Evolutionary conservation across 2,888 invertebrate species (phyloP).

Genomic region (Aplocera efformata): DNA sequence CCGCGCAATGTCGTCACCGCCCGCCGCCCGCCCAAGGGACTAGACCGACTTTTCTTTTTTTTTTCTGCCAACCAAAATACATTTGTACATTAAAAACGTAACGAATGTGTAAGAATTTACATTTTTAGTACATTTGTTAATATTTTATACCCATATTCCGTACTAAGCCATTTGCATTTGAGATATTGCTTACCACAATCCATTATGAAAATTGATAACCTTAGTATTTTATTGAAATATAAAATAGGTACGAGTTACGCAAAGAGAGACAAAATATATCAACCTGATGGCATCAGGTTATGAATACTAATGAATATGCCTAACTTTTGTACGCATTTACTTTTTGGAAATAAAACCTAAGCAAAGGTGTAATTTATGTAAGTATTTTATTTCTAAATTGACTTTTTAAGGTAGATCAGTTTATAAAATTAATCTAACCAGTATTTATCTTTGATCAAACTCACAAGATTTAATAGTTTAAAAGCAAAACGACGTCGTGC

Average conservation of each 20-base stretch:
- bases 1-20: conserved; percentile 20
- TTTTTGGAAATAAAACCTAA: too few relatives aligned
- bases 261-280: conserved; percentile 10
- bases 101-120: conserved; percentile 25
- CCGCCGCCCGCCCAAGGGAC: conserved; percentile 24
- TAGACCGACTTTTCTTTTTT: conserved; percentile 28
- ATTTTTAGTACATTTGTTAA: conserved; percentile 23
- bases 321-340: conserved; percentile 7
- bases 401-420: too few relatives aligned
- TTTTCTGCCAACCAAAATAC: conserved; percentile 28
- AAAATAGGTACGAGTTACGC: conserved; percentile 7
- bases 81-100: conserved; percentile 29
- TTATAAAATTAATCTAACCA: too few relatives aligned
- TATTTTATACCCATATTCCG: conserved; percentile 10
- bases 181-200: conserved; percentile 12
- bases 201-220: conserved; percentile 12
- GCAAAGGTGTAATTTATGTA: too few relatives aligned
- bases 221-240: conserved; percentile 14
- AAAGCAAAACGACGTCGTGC: too few relatives aligned
- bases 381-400: too few relatives aligned
- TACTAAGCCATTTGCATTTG: conserved; percentile 13
- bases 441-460: too few relatives aligned
- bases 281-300: conserved; percentile 8
- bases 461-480: too few relatives aligned
- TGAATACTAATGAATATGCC: conserved; percentile 14